Conservation (phyloP, 2,888 invertebrate species). For the Nemotelus nigrinus region DNA sequence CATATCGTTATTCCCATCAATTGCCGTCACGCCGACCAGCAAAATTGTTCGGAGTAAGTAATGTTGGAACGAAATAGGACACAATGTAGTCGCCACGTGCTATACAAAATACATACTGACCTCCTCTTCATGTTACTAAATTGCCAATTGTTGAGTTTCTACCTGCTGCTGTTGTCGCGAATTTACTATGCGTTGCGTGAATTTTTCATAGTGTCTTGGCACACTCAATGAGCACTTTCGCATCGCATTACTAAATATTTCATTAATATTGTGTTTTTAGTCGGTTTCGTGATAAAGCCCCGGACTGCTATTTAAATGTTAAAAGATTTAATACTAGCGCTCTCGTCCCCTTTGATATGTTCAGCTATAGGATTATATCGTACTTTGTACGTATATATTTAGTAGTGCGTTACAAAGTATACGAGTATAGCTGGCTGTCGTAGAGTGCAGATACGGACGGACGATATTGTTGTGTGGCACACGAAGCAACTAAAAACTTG, state of each 20-base stretch:
- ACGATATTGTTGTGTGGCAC: too few species aligned
- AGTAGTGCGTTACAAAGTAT: too few species aligned
- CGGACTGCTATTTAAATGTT: constrained; percentile 9
- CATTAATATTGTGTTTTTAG: constrained; percentile 11
- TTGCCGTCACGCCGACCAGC: neutral
- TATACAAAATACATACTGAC: neutral
- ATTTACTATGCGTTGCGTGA: constrained; percentile 19
- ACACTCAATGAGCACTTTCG: constrained; percentile 19
- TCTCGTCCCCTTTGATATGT: too few species aligned
- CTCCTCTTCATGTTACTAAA: neutral
- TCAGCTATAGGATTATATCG: too few species aligned
- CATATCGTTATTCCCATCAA: neutral
- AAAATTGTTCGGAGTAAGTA: neutral
- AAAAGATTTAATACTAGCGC: neutral
- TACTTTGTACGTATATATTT: too few species aligned
- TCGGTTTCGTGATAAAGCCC: neutral
- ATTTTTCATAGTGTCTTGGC: constrained; percentile 1
- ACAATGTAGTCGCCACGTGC: neutral
- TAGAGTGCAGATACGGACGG: too few species aligned
- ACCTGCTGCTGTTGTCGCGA: neutral
- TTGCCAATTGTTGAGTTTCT: neutral
- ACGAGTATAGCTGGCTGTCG: too few species aligned
- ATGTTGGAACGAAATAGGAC: neutral
- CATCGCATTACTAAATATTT: constrained; percentile 26
- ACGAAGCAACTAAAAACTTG: neutral